Evolutionary conservation across 2,888 invertebrate genomes (phyloP).

Genomic region (Onchidella celtica): DNA sequence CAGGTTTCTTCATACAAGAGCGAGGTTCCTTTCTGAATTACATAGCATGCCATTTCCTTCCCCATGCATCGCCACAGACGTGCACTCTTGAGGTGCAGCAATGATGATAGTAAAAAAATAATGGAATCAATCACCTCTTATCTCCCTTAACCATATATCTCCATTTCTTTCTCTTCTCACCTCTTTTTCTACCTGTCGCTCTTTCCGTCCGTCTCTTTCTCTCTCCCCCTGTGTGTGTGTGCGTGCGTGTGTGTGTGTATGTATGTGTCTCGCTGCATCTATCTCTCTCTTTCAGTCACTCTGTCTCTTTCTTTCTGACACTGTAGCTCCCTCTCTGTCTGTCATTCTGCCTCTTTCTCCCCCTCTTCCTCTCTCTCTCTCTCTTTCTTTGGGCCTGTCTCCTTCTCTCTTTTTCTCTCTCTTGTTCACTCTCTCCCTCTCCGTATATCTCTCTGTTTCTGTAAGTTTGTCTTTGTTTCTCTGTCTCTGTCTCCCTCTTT

Average conservation of each 20-base stretch:
- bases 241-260: background rate
- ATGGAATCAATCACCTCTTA: too few relatives aligned
- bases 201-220: slow-evolving; percentile 1
- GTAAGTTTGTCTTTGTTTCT: background rate
- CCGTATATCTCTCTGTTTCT: background rate
- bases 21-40: too few relatives aligned
- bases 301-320: background rate
- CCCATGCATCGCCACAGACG: too few relatives aligned
- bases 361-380: background rate
- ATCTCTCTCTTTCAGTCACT: background rate
- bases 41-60: too few relatives aligned
- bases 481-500: background rate
- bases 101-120: too few relatives aligned
- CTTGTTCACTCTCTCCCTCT: background rate
- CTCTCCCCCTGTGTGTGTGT: background rate
- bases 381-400: background rate
- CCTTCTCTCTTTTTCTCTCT: background rate
- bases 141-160: too few relatives aligned
- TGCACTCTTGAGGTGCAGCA: too few relatives aligned
- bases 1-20: too few relatives aligned
- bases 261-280: background rate
- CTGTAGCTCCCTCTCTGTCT: background rate
- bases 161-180: too few relatives aligned
- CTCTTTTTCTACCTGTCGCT: too few relatives aligned
- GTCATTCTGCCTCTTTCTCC: background rate